A percentile compares a stretch with the other conserved stretches of the same genome.
Conservation (phyloP, 2,113 vertebrate genomes). For the Thamnophis sirtalis region DNA sequence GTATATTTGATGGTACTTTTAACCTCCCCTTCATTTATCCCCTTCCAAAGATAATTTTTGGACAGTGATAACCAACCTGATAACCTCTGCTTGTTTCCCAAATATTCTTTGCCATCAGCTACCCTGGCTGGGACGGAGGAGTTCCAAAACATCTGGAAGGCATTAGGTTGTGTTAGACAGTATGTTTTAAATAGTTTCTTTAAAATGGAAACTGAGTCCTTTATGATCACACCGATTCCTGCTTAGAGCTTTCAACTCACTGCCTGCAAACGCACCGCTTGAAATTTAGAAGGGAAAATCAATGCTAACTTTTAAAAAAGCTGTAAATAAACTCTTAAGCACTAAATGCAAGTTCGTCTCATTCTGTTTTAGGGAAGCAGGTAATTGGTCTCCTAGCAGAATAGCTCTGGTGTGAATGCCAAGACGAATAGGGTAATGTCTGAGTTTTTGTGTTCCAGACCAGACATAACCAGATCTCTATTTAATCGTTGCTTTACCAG, state of each 20-base stretch:
- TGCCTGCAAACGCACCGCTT: not conserved
- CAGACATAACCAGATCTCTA: not conserved
- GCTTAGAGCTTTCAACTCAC: not conserved
- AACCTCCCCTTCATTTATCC: not conserved
- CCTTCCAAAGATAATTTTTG: not conserved
- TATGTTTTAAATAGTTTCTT: not conserved
- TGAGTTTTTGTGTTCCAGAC: not conserved
- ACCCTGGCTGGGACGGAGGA: not conserved
- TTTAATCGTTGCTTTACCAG: not conserved
- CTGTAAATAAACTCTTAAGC: not conserved
- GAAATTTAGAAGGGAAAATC: not conserved
- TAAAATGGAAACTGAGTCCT: not conserved
- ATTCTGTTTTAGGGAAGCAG: rapidly evolving
- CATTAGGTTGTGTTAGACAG: not conserved
- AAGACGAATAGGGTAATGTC: not conserved
- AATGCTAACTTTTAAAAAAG: not conserved
- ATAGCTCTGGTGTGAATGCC: not conserved
- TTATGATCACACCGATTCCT: not conserved
- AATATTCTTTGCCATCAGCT: not conserved
- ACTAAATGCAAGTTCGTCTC: not conserved
- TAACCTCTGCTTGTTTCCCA: not conserved
- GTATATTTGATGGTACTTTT: not conserved
- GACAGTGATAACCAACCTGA: not conserved
- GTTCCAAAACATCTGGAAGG: not conserved
- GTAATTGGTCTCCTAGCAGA: not conserved